Conservation (phyloP, 2,888 invertebrate genomes). For the Rotaria macrura region DNA sequence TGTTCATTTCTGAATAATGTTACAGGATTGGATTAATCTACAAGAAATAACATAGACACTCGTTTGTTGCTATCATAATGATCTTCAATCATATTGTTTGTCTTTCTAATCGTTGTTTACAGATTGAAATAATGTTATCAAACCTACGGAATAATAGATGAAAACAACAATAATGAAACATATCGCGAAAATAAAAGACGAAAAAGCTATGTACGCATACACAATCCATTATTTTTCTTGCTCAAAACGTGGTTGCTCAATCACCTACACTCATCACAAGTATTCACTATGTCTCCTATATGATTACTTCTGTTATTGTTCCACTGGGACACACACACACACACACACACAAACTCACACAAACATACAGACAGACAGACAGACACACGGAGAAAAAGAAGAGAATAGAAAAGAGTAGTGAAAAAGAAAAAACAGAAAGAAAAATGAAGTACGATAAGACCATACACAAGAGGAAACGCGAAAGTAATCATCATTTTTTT, state of each 20-base stretch:
- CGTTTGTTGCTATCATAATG: neutral
- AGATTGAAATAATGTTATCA: neutral
- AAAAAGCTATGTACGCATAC: neutral
- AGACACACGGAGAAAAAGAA: neutral
- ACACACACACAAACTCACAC: too few species aligned
- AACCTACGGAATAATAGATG: neutral
- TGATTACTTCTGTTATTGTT: neutral
- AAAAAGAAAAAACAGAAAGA: neutral
- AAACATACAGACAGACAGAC: too few species aligned
- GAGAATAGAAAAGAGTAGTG: neutral
- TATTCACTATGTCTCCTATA: neutral
- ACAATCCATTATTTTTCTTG: neutral
- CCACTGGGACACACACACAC: neutral
- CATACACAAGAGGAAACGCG: neutral
- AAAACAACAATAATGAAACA: neutral
- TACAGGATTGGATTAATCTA: neutral
- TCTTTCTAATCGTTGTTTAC: neutral
- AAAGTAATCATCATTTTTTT: neutral
- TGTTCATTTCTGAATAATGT: neutral
- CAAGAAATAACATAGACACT: neutral
- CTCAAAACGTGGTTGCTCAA: neutral
- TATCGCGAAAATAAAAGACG: neutral
- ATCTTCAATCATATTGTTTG: neutral
- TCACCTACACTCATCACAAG: neutral
- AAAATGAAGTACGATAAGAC: neutral